Evolutionary conservation across 1,140 invertebrate genomes (phyloP), one percentile per base, ranked within the genome.

Genomic region (Neodiprion fabricii): DNA sequence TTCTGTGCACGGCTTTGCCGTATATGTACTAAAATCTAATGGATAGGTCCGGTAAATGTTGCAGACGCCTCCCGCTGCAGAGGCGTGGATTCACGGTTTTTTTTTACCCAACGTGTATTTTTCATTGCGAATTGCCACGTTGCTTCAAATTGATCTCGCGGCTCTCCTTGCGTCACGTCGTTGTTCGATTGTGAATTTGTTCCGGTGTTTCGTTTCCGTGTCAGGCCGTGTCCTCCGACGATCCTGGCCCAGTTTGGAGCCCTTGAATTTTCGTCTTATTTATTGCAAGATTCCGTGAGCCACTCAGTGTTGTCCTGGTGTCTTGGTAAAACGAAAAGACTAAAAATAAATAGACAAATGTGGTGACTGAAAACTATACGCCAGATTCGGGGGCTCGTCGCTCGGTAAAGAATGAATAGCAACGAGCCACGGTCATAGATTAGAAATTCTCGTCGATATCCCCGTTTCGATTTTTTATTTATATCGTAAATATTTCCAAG

Each of bases 161-260:
- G 12, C 28, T 40, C 14, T 70, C 28, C 14, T 28, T 8, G 28
- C 9, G 23, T n/a, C 28, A 17, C 9, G 14, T 12, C 28, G n/a
- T 14, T 21, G 28, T 40, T 17, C 1, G 28, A 17, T 70, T 70
- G 68, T 21, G 12, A n/a, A 70, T 28, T 70, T 14, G 14, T 70
- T 70, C 68, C 28, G 14, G 23, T 14, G 12, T 70, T 65, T 61
- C 66, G 74, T 53, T 79, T 73, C 79, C 77, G 79, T 80, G 79
- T 79, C 79, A 79, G 76, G 47, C 77, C 67, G 79, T 80, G 78
- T 79, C 78, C 77, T 76, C 76, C 73, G 76, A 74, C 73, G 76
- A 78, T 78, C 74, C 28, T 5, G 28, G 28, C 28, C 28, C 2
- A 40, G 28, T 40, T 40, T 40, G 28, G 28, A 40, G 28, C 28